Conservation (phyloP, 2,888 invertebrate species). For the Volucella inflata region DNA sequence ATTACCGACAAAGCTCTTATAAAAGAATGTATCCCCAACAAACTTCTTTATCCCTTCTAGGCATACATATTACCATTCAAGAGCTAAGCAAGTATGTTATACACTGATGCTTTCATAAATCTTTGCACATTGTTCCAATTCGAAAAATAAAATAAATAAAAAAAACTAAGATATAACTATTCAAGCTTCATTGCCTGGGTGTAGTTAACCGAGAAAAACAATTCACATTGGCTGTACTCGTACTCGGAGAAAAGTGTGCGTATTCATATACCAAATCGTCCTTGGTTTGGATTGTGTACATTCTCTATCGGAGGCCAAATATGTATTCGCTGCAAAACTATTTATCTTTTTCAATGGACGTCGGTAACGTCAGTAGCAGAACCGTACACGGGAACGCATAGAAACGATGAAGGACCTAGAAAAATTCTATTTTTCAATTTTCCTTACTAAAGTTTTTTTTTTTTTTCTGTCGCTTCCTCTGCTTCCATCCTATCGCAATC, state of each 20-base stretch:
- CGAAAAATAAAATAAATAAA: not conserved
- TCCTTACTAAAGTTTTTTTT: conserved; percentile 60
- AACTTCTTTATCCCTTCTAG: conserved; percentile 12
- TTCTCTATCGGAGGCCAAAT: conserved; percentile 57
- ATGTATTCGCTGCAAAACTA: conserved; percentile 63
- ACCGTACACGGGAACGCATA: conserved; percentile 38
- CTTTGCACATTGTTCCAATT: conserved; percentile 66
- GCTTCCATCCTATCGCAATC: not conserved
- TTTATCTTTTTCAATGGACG: conserved; percentile 69
- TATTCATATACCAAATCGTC: conserved; percentile 41
- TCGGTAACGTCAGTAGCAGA: conserved; percentile 67
- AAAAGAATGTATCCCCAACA: conserved; percentile 31
- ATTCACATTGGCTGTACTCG: conserved; percentile 47
- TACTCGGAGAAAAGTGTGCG: conserved; percentile 1
- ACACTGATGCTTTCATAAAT: conserved; percentile 70
- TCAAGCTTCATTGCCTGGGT: conserved; percentile 69
- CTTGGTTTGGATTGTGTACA: conserved; percentile 66
- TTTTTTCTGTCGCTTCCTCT: not conserved
- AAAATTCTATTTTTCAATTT: conserved; percentile 71
- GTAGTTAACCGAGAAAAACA: conserved; percentile 53
- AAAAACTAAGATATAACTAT: conserved; percentile 46
- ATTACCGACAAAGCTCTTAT: conserved; percentile 25
- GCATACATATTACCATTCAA: conserved; percentile 39
- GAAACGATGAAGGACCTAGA: conserved; percentile 53
- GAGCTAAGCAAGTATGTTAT: conserved; percentile 71